Evolutionary conservation across 2,888 invertebrate genomes (phyloP).

Genomic region (Xestia xanthographa): DNA sequence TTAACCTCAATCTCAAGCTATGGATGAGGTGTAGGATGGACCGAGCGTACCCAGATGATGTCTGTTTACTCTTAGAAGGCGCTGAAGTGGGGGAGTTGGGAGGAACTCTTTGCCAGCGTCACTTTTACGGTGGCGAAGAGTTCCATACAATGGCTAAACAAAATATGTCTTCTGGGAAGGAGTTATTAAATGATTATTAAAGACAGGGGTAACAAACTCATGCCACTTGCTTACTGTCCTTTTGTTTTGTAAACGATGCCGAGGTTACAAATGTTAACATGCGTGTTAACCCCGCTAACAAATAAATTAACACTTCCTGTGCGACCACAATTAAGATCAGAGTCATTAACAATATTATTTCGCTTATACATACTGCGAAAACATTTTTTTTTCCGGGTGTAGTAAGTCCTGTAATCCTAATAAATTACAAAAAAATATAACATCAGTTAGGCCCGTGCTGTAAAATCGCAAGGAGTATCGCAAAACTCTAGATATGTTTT

Average conservation of each 20-base stretch:
- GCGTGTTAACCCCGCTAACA: conserved; percentile 27
- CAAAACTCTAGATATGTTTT: neutral
- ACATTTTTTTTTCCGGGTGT: neutral
- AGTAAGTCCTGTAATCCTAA: neutral
- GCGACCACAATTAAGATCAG: conserved; percentile 36
- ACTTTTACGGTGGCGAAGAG: no score
- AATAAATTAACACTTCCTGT: conserved; percentile 55
- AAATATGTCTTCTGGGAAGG: neutral
- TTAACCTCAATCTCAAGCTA: neutral
- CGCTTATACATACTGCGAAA: neutral
- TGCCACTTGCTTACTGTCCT: neutral
- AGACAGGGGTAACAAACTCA: conserved; percentile 2
- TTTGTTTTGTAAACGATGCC: neutral
- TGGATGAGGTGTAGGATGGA: neutral
- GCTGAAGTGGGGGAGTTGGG: neutral
- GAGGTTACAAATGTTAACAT: conserved; percentile 23
- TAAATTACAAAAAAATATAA: neutral
- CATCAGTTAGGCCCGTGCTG: neutral
- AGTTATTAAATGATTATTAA: neutral
- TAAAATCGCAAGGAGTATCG: neutral
- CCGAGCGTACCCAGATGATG: neutral
- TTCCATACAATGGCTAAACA: neutral
- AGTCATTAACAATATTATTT: conserved; percentile 27
- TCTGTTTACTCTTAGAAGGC: neutral
- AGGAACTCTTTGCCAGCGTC: no score